Conservation (phyloP, 2,113 vertebrate species). For the Ceratotherium simum region DNA sequence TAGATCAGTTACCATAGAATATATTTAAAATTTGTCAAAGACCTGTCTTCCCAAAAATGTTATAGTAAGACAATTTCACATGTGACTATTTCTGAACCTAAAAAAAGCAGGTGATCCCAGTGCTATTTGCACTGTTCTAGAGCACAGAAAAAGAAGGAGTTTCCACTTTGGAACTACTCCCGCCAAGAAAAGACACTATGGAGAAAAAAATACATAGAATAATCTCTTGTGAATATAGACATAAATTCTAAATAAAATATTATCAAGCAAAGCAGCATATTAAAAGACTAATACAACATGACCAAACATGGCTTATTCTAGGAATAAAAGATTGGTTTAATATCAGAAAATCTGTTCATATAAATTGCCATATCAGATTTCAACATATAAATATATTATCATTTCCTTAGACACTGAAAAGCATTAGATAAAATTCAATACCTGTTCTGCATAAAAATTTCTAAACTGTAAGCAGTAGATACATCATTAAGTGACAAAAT, state of each 20-base stretch:
- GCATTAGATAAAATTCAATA: background rate
- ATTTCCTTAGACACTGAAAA: background rate
- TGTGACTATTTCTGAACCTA: background rate
- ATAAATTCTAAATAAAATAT: background rate
- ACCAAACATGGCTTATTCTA: background rate
- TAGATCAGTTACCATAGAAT: background rate
- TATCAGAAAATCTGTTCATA: background rate
- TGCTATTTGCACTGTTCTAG: background rate
- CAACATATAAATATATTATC: background rate
- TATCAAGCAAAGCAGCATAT: background rate
- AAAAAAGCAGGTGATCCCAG: background rate
- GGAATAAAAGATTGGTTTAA: background rate
- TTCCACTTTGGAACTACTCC: background rate
- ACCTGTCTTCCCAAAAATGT: background rate
- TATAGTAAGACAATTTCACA: background rate
- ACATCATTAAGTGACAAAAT: background rate
- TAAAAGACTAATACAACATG: background rate
- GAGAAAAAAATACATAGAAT: background rate
- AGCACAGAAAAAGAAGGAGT: background rate
- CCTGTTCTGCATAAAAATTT: background rate
- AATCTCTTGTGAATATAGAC: background rate
- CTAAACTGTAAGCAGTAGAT: background rate
- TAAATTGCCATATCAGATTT: background rate
- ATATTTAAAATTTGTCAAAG: constrained; percentile 14
- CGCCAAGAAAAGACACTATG: background rate